Base-by-base conservation (phyloP, 1,140 invertebrate species). In the Eupristina koningsbergeri region DNA sequence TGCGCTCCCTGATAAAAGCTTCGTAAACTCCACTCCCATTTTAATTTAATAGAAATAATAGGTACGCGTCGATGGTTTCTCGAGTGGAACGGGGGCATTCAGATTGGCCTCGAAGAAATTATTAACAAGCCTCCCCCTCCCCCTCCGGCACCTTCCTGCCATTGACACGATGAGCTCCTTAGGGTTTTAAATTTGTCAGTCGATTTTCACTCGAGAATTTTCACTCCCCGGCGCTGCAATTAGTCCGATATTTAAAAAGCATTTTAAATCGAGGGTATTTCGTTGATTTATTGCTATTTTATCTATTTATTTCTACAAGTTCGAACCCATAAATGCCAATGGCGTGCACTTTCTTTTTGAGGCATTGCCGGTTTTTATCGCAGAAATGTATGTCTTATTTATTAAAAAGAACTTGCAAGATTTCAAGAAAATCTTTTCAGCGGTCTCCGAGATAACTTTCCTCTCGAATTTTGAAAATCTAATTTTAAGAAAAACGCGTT, bases 301-400 rank as follows among this genome's bases (percentile, higher is more conserved):
- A n/a, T n/a, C n/a, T n/a, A n/a, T n/a, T n/a, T n/a, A n/a, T n/a
- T n/a, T n/a, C n/a, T n/a, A n/a, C n/a, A n/a, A n/a, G n/a, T n/a
- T n/a, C n/a, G n/a, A 74, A 83, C 64, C 63, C 79, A 75, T 78
- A 83, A 83, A 83, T 78, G 41, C 5, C 11, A 7, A 45, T 45
- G 11, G 41, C 41, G 6, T 45, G 41, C 11, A 11, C 6, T 7
- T 11, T 45, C 5, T 45, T 11, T 45, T 45, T 45, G 41, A 11
- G 6, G 41, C 41, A 11, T 45, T 45, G 26, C 53, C 26, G 22
- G 22, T 58, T 26, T 58, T 26, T 26, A 2, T 19, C 22, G 22
- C 53, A 26, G 13, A 26, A 3, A 3, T 5, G 5, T 2, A 26
- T 58, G 22, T 58, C 13, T 58, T 58, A 58, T 58, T 58, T 58